Conservation (phyloP, 2,113 vertebrate genomes). For the Ptychochromis oligacanthus region DNA sequence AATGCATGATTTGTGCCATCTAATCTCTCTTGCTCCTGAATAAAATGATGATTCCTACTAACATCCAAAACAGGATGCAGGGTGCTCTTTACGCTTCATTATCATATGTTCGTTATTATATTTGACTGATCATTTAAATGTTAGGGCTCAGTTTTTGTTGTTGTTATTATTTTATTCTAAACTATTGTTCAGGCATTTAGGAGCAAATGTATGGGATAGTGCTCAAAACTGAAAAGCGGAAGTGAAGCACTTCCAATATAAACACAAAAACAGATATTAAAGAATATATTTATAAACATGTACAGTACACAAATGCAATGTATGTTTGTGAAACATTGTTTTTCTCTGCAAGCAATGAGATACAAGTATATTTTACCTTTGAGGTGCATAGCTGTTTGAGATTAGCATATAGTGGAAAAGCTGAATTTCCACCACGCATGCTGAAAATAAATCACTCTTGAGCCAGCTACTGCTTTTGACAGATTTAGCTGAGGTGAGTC, state of each 20-base stretch:
- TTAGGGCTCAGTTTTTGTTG: neutral
- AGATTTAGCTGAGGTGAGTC: neutral
- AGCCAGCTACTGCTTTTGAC: accelerated
- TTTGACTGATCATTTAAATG: neutral
- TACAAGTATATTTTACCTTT: neutral
- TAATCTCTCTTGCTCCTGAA: neutral
- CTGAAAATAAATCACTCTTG: neutral
- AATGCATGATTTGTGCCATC: neutral
- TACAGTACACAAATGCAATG: neutral
- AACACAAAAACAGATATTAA: neutral
- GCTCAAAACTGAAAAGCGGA: neutral
- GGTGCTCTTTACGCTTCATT: neutral
- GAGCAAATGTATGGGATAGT: neutral
- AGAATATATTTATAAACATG: neutral
- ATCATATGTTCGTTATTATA: neutral
- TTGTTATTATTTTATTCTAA: neutral
- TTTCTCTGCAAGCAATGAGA: neutral
- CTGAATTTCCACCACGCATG: neutral
- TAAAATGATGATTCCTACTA: neutral
- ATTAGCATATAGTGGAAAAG: neutral
- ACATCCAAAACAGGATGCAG: neutral
- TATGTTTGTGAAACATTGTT: neutral
- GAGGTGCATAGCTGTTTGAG: neutral
- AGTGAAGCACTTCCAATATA: neutral
- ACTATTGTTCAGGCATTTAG: neutral